Evolutionary conservation across 2,113 vertebrate genomes (phyloP).

Genomic region (Nansenia antarctica): DNA sequence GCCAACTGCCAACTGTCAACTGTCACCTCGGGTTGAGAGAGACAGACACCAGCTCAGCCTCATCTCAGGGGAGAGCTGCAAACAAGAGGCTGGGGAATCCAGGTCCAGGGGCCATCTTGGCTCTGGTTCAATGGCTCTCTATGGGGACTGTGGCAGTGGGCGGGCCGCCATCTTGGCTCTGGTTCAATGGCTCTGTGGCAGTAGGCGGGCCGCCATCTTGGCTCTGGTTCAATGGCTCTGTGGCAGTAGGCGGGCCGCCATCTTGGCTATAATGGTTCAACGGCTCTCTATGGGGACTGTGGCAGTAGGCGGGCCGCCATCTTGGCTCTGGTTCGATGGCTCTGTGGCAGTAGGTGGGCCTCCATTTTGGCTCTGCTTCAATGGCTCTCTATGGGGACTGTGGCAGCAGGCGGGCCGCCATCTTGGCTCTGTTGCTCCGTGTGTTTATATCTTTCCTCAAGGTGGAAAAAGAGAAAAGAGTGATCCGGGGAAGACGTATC

Average conservation of each 20-base stretch:
- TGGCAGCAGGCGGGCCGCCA: constrained; percentile 21
- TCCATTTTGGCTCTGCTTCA: constrained; percentile 1
- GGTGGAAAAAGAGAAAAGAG: neutral
- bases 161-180: constrained; percentile 26
- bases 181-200: constrained; percentile 3
- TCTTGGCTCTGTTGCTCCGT: constrained; percentile 8
- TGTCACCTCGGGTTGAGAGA: neutral
- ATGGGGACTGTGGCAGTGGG: constrained; percentile 8
- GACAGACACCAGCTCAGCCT: neutral
- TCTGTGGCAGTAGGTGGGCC: constrained; percentile 11
- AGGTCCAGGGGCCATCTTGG: neutral
- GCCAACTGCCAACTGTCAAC: too few species aligned
- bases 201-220: constrained; percentile 26
- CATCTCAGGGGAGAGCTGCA: neutral
- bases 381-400: neutral
- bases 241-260: constrained; percentile 21
- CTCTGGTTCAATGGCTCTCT: neutral
- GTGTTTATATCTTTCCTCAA: constrained; percentile 5
- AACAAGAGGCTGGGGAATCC: neutral
- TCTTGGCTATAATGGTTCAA: constrained; percentile 16
- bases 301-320: constrained; percentile 24
- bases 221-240: constrained; percentile 3
- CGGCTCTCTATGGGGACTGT: neutral
- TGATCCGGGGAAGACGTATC: neutral
- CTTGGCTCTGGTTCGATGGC: constrained; percentile 10